A percentile compares a stretch with the other conserved stretches of the same genome.
These are phyloP conservation scores for Aptenodytes forsteri DNA, from an alignment of 2,113 vertebrate genomes.

Conservation along the genomic window DNA sequence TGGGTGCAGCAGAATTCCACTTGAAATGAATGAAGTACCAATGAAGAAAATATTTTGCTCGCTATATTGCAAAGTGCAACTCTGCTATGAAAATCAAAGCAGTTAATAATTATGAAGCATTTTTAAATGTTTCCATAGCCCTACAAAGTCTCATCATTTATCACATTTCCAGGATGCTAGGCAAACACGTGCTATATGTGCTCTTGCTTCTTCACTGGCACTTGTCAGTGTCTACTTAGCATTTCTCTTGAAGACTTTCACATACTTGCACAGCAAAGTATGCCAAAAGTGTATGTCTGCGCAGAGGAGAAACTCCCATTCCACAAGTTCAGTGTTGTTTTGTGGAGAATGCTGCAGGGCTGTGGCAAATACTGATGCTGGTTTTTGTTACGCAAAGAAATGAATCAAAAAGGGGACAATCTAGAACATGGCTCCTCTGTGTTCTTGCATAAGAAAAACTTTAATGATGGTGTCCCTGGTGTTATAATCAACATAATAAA, in stretches of 20 bases:
- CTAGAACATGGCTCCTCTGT: accelerated
- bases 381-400: neutral
- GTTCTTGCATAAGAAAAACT: neutral
- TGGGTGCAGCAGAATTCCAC: neutral
- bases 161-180: neutral
- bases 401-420: neutral
- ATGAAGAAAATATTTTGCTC: neutral
- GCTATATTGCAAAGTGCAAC: neutral
- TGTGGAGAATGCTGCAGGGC: neutral
- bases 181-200: neutral
- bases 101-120: neutral
- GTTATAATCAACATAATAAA: neutral
- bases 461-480: neutral
- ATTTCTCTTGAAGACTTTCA: neutral
- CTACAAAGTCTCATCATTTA: neutral
- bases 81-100: neutral
- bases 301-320: neutral
- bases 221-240: neutral
- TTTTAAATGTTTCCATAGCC: neutral
- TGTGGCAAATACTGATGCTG: neutral
- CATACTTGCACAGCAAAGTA: neutral
- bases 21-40: neutral
- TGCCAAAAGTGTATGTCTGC: neutral
- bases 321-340: neutral
- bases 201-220: neutral